Percentiles rank a stretch among this genome's conserved stretches.
Conservation (phyloP, 2,888 invertebrate species). For the Tuta absoluta region DNA sequence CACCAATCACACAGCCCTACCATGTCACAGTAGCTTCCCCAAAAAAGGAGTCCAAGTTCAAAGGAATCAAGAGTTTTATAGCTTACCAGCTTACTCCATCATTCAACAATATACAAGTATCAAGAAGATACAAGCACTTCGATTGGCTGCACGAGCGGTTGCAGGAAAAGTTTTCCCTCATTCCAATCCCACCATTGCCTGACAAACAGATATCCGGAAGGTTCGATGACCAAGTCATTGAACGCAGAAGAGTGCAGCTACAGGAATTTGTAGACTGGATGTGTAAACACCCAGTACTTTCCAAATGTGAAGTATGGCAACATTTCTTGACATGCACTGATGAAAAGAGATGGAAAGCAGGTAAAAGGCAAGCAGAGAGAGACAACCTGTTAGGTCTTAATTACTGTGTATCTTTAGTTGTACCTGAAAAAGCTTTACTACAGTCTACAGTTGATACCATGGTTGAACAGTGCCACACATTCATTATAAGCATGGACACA, state of each 20-base stretch:
- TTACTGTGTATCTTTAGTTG: slow-evolving; percentile 93
- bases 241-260: slow-evolving; percentile 94
- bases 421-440: slow-evolving; percentile 89
- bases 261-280: slow-evolving; percentile 99
- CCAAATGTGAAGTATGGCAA: slow-evolving; percentile 95
- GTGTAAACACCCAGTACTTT: slow-evolving; percentile 96
- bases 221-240: slow-evolving; percentile 98
- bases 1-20: slow-evolving; percentile 86
- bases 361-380: slow-evolving; percentile 96
- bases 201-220: slow-evolving; percentile 99
- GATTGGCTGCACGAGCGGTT: slow-evolving; percentile 98
- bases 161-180: slow-evolving; percentile 95
- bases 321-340: slow-evolving; percentile 99
- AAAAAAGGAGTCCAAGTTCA: slow-evolving; percentile 98
- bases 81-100: slow-evolving; percentile 98
- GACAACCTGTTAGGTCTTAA: slow-evolving; percentile 94
- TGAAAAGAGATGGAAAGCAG: slow-evolving; percentile 98
- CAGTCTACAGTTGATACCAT: slow-evolving; percentile 89
- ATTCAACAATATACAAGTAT: slow-evolving; percentile 96
- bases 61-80: slow-evolving; percentile 98
- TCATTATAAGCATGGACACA: slow-evolving; percentile 92
- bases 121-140: slow-evolving; percentile 98
- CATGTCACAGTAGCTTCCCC: slow-evolving; percentile 95
- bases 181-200: slow-evolving; percentile 97
- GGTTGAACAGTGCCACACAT: slow-evolving; percentile 91